These are phyloP conservation scores for Ectropis grisescens DNA, from an alignment of 1,140 invertebrate species.

Conservation along the genomic window DNA sequence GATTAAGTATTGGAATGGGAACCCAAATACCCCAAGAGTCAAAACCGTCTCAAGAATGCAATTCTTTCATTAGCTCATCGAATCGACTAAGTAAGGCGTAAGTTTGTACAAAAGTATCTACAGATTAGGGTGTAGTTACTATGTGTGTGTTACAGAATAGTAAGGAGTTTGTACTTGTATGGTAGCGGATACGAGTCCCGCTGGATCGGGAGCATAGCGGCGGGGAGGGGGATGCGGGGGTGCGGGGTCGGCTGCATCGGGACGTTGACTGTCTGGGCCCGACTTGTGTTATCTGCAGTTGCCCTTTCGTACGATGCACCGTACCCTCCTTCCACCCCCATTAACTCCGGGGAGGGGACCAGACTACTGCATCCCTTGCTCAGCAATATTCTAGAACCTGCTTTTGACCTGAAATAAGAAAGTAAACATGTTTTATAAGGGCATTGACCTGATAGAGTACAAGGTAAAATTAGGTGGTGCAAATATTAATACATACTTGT, in stretches of 20 bases:
- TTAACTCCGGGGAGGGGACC: slow-evolving; percentile 32
- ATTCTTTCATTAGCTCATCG: too few relatives aligned
- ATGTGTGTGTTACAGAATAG: too few relatives aligned
- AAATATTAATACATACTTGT: too few relatives aligned
- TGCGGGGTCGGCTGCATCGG: slow-evolving; percentile 44
- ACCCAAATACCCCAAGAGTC: too few relatives aligned
- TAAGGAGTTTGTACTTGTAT: too few relatives aligned
- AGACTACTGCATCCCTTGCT: slow-evolving; percentile 49
- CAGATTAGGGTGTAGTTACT: too few relatives aligned
- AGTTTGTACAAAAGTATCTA: too few relatives aligned
- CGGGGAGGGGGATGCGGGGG: slow-evolving; percentile 16
- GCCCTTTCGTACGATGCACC: slow-evolving; percentile 66
- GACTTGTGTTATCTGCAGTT: slow-evolving; percentile 65
- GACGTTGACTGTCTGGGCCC: slow-evolving; percentile 64
- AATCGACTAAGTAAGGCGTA: too few relatives aligned
- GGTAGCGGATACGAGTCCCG: slow-evolving; percentile 54
- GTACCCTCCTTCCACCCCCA: slow-evolving; percentile 55
- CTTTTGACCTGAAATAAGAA: slow-evolving; percentile 51
- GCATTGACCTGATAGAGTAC: too few relatives aligned
- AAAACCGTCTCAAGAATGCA: too few relatives aligned
- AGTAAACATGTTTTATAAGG: slow-evolving; percentile 20
- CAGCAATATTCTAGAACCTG: slow-evolving; percentile 38
- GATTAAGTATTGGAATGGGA: too few relatives aligned
- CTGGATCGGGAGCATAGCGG: slow-evolving; percentile 22
- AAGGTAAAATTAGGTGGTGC: too few relatives aligned